phyloP scores from a whole-genome alignment of 1,140 invertebrate genomes.

The Drosophila nebulosa region DNA sequence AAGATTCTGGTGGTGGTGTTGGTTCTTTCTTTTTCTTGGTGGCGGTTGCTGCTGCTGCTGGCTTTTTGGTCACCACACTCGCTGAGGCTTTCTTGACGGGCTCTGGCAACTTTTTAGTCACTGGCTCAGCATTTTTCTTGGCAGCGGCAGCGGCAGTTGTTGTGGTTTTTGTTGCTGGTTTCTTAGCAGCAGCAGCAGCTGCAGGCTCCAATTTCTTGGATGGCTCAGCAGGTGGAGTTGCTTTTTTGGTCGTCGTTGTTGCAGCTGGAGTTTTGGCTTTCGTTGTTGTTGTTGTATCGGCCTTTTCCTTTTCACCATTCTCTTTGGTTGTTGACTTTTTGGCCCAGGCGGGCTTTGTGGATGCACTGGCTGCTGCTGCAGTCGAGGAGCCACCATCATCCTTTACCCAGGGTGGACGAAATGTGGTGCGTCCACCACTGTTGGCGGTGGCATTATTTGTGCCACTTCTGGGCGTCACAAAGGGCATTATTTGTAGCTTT shows the following conservation, averaged over 20 bases:
- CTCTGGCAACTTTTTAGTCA: constrained; percentile 48
- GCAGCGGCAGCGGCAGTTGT: constrained; percentile 21
- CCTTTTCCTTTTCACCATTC: constrained; percentile 61
- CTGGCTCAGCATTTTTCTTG: constrained; percentile 57
- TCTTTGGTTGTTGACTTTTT: constrained; percentile 73
- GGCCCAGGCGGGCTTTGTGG: constrained; percentile 84
- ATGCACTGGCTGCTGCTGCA: constrained; percentile 81
- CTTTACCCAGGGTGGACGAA: constrained; percentile 91
- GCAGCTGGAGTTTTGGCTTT: constrained; percentile 24
- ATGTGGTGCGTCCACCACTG: constrained; percentile 84
- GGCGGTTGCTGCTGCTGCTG: constrained; percentile 22
- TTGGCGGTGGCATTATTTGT: constrained; percentile 69
- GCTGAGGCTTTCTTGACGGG: constrained; percentile 49
- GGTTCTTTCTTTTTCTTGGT: constrained; percentile 71
- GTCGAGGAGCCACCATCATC: constrained; percentile 82
- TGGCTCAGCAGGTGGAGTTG: constrained; percentile 7
- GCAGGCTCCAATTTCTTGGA: constrained; percentile 34
- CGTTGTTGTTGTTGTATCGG: constrained; percentile 16
- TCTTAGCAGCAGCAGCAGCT: constrained; percentile 14
- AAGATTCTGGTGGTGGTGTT: constrained; percentile 70
- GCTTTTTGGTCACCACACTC: constrained; percentile 31
- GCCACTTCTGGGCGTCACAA: constrained; percentile 67
- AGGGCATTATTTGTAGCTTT: constrained; percentile 57
- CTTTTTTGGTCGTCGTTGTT: constrained; percentile 38
- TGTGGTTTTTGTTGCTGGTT: constrained; percentile 25